These are phyloP conservation scores for Choristoneura fumiferana DNA, from an alignment of 1,140 invertebrate genomes.

Conservation along the genomic window DNA sequence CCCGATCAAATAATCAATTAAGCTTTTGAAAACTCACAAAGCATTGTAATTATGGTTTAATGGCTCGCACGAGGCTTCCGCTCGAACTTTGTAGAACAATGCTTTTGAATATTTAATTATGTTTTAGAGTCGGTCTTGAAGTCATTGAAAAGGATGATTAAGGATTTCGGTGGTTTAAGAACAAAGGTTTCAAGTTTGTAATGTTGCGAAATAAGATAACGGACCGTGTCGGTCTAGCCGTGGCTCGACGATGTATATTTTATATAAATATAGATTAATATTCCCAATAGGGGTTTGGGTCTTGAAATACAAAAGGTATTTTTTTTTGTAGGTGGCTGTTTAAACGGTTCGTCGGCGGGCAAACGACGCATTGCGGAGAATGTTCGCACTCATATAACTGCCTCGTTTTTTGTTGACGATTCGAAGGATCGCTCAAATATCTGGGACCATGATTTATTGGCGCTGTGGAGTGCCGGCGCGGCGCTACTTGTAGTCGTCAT, in stretches of 20 bases:
- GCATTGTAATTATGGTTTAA: not conserved
- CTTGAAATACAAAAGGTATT: constrained; percentile 6
- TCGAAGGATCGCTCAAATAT: constrained; percentile 43
- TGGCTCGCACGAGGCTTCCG: not conserved
- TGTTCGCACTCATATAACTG: constrained; percentile 57
- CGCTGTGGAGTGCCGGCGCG: constrained; percentile 46
- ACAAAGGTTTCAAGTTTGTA: constrained; percentile 15
- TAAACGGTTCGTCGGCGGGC: constrained; percentile 68
- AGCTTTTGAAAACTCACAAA: not conserved
- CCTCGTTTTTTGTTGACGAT: constrained; percentile 66
- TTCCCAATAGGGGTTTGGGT: not conserved
- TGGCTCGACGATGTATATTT: not conserved
- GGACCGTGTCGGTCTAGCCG: not conserved
- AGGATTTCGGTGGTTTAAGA: constrained; percentile 2
- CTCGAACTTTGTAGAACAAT: constrained; percentile 4
- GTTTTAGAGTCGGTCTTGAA: constrained; percentile 1
- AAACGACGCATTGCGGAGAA: constrained; percentile 69
- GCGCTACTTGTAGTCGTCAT: constrained; percentile 39
- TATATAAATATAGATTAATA: constrained; percentile 12
- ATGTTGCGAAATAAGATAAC: not conserved
- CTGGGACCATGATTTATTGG: constrained; percentile 52
- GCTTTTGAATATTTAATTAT: constrained; percentile 11
- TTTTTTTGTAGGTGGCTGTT: constrained; percentile 52
- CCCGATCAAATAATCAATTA: not conserved
- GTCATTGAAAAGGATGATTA: constrained; percentile 11